Conservation (phyloP, 2,888 invertebrate species). For the Thumatha senex region DNA sequence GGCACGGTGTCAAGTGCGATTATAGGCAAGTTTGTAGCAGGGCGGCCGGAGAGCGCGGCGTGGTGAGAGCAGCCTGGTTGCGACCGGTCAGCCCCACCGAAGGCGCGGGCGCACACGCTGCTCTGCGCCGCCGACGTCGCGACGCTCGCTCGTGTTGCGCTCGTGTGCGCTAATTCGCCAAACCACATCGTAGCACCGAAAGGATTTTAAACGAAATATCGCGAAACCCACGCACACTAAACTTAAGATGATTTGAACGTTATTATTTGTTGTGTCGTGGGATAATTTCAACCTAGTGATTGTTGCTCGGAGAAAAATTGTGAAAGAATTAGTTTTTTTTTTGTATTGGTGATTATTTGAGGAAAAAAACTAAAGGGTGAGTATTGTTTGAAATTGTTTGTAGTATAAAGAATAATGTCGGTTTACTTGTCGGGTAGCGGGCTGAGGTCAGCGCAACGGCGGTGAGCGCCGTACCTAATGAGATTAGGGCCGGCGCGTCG, state of each 20-base stretch:
- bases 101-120: constrained; percentile 69
- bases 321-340: constrained; percentile 23
- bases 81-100: constrained; percentile 81
- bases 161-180: constrained; percentile 58
- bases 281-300: constrained; percentile 48
- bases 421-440: constrained; percentile 51
- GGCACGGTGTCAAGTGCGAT: constrained; percentile 80
- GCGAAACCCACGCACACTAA: constrained; percentile 48
- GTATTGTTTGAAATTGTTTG: constrained; percentile 17
- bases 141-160: constrained; percentile 71
- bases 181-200: constrained; percentile 46
- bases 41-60: constrained; percentile 53
- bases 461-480: constrained; percentile 57
- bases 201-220: constrained; percentile 50
- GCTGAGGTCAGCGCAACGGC: constrained; percentile 59
- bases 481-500: constrained; percentile 59
- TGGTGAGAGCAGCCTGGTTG: constrained; percentile 81
- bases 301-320: constrained; percentile 41
- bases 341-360: constrained; percentile 22
- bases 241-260: constrained; percentile 60
- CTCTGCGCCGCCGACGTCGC: constrained; percentile 78
- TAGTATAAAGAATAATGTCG: constrained; percentile 39
- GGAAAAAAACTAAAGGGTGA: constrained; percentile 30
- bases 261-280: constrained; percentile 49
- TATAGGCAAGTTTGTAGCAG: constrained; percentile 69